Conservation (phyloP, 2,113 vertebrate genomes). For the Misgurnus anguillicaudatus region DNA sequence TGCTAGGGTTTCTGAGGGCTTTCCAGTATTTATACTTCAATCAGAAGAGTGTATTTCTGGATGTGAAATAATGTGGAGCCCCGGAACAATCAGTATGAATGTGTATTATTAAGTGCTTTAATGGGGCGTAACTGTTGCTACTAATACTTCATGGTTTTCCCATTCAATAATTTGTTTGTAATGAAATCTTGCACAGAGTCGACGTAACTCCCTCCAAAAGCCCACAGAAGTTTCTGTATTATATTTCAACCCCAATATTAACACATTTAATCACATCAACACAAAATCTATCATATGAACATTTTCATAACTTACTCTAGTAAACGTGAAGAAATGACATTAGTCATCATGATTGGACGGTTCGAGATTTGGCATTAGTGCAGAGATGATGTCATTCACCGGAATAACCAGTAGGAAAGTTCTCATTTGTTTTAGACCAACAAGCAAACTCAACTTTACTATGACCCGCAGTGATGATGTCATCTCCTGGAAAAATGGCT, state of each 20-base stretch:
- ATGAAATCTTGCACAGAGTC: slow-evolving; percentile 11
- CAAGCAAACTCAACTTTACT: slow-evolving; percentile 45
- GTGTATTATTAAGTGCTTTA: slow-evolving; percentile 46
- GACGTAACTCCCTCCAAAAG: not conserved
- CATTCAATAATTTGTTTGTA: slow-evolving; percentile 26
- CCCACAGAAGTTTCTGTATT: not conserved
- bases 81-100: slow-evolving; percentile 20
- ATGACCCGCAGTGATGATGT: slow-evolving; percentile 21
- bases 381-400: slow-evolving; percentile 39
- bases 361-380: slow-evolving; percentile 18
- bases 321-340: slow-evolving; percentile 12
- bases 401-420: slow-evolving; percentile 27
- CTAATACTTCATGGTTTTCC: slow-evolving; percentile 16
- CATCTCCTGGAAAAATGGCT: slow-evolving; percentile 54
- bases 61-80: not conserved
- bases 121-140: slow-evolving; percentile 34
- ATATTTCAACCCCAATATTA: slow-evolving; percentile 13
- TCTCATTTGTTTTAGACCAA: slow-evolving; percentile 50
- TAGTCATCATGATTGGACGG: not conserved
- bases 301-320: slow-evolving; percentile 22
- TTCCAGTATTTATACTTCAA: not conserved
- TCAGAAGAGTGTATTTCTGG: slow-evolving; percentile 5
- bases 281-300: not conserved
- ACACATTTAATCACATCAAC: not conserved
- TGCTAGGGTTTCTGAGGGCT: not conserved